These are phyloP conservation scores for Smittia sp. DNA, from an alignment of 2,888 invertebrate species.

Conservation along the genomic window DNA sequence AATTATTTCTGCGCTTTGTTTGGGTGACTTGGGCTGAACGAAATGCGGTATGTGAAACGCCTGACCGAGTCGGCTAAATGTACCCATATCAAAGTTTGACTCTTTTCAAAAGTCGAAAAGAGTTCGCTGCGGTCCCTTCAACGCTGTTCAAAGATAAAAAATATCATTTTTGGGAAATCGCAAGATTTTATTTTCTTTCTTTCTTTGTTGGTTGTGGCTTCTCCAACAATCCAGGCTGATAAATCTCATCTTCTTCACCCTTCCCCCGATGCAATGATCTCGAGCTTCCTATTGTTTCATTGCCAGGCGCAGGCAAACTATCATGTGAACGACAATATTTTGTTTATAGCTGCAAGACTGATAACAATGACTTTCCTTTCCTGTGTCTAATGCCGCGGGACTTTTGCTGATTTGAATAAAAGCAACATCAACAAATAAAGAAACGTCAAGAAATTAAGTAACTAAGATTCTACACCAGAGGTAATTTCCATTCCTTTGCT, in stretches of 20 bases:
- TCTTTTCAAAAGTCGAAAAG: slow-evolving; percentile 17
- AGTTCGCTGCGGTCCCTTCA: neutral
- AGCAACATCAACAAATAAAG: neutral
- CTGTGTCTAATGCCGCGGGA: neutral
- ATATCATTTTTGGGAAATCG: slow-evolving; percentile 8
- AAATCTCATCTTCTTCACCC: neutral
- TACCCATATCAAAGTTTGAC: slow-evolving; percentile 38
- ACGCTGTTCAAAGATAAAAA: neutral
- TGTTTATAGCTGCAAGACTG: neutral
- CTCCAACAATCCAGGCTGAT: too few species aligned
- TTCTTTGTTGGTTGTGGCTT: neutral
- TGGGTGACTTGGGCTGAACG: neutral
- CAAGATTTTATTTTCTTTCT: neutral
- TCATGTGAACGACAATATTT: neutral
- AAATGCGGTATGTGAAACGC: neutral
- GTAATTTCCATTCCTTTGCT: neutral
- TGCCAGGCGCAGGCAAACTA: neutral
- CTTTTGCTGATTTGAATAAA: neutral
- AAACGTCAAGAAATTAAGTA: neutral
- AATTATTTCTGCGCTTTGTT: slow-evolving; percentile 19
- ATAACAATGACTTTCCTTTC: slow-evolving; percentile 3
- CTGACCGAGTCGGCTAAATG: slow-evolving; percentile 5
- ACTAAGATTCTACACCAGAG: neutral
- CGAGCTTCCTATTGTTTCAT: neutral
- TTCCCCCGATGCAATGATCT: neutral